Base-by-base conservation (phyloP, 2,888 invertebrate genomes). In the Rotaria macrura region DNA sequence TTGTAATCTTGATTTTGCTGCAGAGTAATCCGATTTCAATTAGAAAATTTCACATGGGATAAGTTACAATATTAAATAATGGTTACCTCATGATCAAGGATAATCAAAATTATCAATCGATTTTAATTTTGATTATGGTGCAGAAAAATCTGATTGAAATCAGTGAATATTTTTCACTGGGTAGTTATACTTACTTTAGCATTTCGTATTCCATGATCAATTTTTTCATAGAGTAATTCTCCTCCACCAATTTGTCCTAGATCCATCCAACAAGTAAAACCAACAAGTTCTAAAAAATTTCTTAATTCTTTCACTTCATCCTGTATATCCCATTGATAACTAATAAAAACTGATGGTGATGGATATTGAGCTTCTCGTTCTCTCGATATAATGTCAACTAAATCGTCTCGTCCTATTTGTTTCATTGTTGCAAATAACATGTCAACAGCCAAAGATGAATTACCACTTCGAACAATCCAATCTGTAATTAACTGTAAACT, bases 251-350 rank as follows among this genome's bases (percentile, higher is more conserved):
- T 85, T 86, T 85, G 85, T 25, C 85, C 85, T 43, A 85, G 74
- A 88, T 92, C 91, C 91, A 91, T 91, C 91, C 91, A 91, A 88
- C 91, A 91, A 52, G 89, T 89, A 87, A 89, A 90, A 10, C 91
- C 91, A 23, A 89, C 88, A 57, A 89, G 88, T 88, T 91, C 91
- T 74, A 92, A 88, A 84, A 89, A 87, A 84, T 90, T 89, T 85
- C 91, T 87, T 29, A 92, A 87, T 12, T 88, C 88, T 47, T 89
- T 87, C 17, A 91, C 90, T 85, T 90, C 89, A 85, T 91, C 90
- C 87, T 91, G 91, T 7, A 88, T 88, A 87, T 91, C 91, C 91
- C 91, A 91, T 88, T 91, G 91, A 87, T 92, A 92, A 74, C 85
- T 86, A 38, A 85, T 83, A 84, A 86, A 86, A 2, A 85, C 84